Conservation (phyloP, 2,113 vertebrate genomes). For the Platycercus adscitus region DNA sequence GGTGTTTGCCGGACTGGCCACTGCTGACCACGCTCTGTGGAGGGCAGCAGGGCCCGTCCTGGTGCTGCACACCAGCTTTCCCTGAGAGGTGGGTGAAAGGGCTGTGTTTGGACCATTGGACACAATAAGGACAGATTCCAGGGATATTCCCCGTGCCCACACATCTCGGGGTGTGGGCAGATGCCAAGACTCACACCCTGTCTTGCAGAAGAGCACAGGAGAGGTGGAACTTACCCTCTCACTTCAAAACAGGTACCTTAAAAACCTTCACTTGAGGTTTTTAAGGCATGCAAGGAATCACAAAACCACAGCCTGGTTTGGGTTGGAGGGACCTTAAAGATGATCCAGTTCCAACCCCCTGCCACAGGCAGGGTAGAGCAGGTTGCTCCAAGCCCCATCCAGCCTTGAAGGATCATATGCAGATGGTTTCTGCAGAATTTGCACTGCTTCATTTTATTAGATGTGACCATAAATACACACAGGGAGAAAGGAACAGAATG, state of each 20-base stretch:
- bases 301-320: background rate
- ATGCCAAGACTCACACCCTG: background rate
- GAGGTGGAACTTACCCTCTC: background rate
- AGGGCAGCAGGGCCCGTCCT: background rate
- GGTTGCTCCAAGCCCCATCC: background rate
- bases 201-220: background rate
- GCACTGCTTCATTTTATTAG: background rate
- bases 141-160: background rate
- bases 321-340: background rate
- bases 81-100: fast-evolving
- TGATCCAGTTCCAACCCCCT: background rate
- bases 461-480: background rate
- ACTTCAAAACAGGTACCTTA: background rate
- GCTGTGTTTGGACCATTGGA: fast-evolving
- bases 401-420: background rate
- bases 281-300: background rate
- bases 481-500: background rate
- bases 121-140: background rate
- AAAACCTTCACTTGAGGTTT: background rate
- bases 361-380: background rate
- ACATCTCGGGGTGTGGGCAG: background rate
- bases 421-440: background rate
- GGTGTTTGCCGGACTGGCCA: background rate
- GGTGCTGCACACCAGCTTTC: background rate
- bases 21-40: fast-evolving